A percentile compares a stretch with the other conserved stretches of the same genome.
Evolutionary conservation across 64 coral and sea anemone genomes (phyloP).

Genomic region (Porites lutea): DNA sequence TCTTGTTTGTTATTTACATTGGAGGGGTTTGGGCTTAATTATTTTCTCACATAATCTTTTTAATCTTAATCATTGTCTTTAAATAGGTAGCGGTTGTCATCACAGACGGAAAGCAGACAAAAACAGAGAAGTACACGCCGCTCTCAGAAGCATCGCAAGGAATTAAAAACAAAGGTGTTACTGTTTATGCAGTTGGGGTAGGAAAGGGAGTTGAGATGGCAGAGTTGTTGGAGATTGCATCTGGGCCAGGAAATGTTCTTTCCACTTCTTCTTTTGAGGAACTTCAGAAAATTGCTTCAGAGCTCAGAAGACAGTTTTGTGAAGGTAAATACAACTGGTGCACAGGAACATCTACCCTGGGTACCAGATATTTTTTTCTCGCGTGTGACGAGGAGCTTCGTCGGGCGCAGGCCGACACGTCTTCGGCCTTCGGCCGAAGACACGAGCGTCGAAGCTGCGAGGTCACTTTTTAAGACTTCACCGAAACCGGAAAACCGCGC

Average conservation of each 20-base stretch:
- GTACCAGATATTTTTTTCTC: not conserved
- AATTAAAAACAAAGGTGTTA: constrained; percentile 3
- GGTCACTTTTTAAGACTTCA: too few species aligned
- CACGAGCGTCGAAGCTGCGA: too few species aligned
- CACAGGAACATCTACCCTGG: too few species aligned
- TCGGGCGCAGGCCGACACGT: too few species aligned
- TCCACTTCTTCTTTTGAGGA: not conserved
- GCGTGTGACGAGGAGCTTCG: too few species aligned
- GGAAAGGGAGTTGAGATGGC: not conserved
- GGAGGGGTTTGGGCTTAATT: too few species aligned
- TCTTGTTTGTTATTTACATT: too few species aligned
- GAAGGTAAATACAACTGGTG: not conserved
- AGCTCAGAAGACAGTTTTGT: not conserved
- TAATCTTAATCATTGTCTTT: not conserved
- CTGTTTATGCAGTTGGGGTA: not conserved
- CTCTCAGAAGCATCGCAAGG: not conserved
- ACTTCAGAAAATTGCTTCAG: constrained; percentile 15
- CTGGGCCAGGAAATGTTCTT: not conserved
- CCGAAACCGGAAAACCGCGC: too few species aligned
- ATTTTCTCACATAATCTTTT: not conserved
- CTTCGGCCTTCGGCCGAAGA: too few species aligned
- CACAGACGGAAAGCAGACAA: not conserved
- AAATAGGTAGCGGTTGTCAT: not conserved
- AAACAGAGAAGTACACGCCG: not conserved
- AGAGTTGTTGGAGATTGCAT: constrained; percentile 9